Evolutionary conservation across 2,888 invertebrate genomes (phyloP).

Genomic region (Odontomyia ornata): DNA sequence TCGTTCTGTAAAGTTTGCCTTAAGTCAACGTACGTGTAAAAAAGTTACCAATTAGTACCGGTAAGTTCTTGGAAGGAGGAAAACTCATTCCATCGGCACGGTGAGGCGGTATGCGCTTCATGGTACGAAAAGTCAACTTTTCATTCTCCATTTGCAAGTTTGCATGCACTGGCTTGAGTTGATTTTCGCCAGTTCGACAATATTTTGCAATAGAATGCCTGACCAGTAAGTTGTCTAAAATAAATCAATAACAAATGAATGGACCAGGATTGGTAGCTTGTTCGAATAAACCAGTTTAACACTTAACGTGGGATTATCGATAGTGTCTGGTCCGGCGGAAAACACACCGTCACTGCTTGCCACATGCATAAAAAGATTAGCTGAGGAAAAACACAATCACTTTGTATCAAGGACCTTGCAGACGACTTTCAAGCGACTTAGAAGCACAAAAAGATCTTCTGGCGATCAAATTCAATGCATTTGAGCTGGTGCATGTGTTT

Average conservation of each 20-base stretch:
- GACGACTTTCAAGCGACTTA: too few relatives aligned
- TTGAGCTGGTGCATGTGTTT: too few relatives aligned
- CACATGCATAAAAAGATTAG: neutral
- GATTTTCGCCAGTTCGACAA: neutral
- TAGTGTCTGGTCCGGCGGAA: neutral
- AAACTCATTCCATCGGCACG: too few relatives aligned
- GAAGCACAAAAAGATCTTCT: too few relatives aligned
- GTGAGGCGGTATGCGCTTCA: too few relatives aligned
- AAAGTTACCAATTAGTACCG: too few relatives aligned
- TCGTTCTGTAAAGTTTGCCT: too few relatives aligned
- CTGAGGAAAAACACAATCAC: neutral
- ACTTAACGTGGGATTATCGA: slow-evolving; percentile 25
- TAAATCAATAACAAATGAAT: neutral
- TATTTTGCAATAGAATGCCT: neutral
- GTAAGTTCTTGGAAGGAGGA: too few relatives aligned
- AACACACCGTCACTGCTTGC: too few relatives aligned
- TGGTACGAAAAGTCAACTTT: neutral
- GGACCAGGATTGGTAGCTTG: neutral
- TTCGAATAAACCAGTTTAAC: slow-evolving; percentile 6
- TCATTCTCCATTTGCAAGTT: neutral
- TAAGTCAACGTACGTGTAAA: too few relatives aligned
- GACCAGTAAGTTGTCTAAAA: neutral
- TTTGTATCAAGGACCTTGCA: neutral
- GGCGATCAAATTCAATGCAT: too few relatives aligned
- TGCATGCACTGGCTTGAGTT: neutral